phyloP scores from a whole-genome alignment of 2,888 invertebrate genomes.

The Amiota minor region DNA sequence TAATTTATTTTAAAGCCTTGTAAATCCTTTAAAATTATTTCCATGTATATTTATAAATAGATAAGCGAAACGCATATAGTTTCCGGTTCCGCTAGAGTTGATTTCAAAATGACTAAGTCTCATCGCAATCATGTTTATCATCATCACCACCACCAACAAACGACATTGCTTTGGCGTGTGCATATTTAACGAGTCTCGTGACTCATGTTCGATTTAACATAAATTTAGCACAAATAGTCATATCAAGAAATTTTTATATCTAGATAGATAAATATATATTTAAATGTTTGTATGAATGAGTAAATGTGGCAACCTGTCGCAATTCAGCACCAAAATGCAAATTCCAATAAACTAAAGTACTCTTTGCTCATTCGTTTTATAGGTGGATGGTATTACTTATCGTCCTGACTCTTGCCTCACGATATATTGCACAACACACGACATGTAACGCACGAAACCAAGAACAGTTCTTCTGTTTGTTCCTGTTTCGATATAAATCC shows the following conservation, averaged over 20 bases:
- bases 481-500: conserved; percentile 16
- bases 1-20: not conserved
- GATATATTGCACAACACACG: not conserved
- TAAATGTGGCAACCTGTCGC: conserved; percentile 47
- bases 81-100: not conserved
- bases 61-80: not conserved
- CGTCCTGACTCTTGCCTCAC: not conserved
- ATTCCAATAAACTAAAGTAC: conserved; percentile 67
- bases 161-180: conserved; percentile 15
- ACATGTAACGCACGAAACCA: conserved; percentile 5
- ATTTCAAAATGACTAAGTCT: not conserved
- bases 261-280: not conserved
- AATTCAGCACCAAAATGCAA: conserved; percentile 47
- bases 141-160: too few relatives aligned
- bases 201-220: conserved; percentile 59
- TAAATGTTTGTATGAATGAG: not conserved
- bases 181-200: conserved; percentile 29
- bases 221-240: conserved; percentile 47
- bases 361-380: conserved; percentile 32
- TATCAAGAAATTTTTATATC: not conserved
- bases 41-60: conserved; percentile 5
- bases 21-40: conserved; percentile 9
- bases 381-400: conserved; percentile 11
- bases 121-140: not conserved
- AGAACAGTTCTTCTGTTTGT: not conserved